Conservation (phyloP, 2,113 vertebrate genomes). For the Ciconia maguari region DNA sequence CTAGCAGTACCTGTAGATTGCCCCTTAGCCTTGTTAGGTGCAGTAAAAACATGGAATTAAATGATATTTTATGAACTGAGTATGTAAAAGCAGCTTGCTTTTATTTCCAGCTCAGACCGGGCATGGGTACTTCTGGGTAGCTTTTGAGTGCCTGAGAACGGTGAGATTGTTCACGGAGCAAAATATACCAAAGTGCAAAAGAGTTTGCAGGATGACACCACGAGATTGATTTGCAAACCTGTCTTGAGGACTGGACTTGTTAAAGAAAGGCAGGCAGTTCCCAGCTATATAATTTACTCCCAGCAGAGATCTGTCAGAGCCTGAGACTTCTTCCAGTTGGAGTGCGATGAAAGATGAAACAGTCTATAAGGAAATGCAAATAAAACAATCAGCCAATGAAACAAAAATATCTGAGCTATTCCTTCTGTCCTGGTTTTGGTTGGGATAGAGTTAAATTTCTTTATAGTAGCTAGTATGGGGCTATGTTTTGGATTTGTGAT, state of each 20-base stretch:
- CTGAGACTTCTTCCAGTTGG: neutral
- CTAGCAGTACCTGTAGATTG: neutral
- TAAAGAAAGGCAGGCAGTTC: neutral
- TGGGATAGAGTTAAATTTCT: too few relatives aligned
- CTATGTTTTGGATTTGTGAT: too few relatives aligned
- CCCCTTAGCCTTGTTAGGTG: neutral
- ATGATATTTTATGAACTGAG: neutral
- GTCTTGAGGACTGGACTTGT: neutral
- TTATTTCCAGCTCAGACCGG: neutral
- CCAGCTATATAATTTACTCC: neutral
- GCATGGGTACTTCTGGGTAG: neutral
- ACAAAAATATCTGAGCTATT: slow-evolving; percentile 1
- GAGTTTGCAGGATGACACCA: neutral
- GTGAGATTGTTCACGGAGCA: neutral
- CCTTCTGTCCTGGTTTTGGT: neutral
- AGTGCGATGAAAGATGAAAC: neutral
- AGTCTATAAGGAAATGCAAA: slow-evolving; percentile 3
- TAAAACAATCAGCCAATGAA: slow-evolving; percentile 35
- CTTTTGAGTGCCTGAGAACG: neutral
- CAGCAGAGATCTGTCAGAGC: neutral
- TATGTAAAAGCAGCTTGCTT: neutral
- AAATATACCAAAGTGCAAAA: neutral
- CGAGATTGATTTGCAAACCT: neutral
- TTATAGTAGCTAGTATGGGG: too few relatives aligned
- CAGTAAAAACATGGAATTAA: neutral